Conservation (phyloP, 2,113 vertebrate species). For the Cinclus cinclus region DNA sequence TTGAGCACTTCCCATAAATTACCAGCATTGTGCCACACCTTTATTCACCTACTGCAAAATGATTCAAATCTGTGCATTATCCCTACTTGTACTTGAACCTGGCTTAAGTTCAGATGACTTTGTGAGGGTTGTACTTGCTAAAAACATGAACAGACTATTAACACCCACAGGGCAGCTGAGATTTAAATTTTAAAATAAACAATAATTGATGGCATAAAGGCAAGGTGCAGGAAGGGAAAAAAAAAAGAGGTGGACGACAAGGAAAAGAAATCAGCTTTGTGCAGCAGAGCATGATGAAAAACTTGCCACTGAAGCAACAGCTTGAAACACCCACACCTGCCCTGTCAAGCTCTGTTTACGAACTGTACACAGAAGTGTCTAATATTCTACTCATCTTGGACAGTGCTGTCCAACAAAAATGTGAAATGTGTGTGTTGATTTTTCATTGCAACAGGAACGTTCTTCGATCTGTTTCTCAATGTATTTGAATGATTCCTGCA, state of each 20-base stretch:
- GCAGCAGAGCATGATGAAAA: background rate
- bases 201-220: background rate
- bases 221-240: background rate
- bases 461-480: background rate
- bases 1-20: background rate
- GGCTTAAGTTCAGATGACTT: background rate
- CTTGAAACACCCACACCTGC: background rate
- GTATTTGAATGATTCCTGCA: background rate
- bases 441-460: background rate
- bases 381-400: fast-evolving
- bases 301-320: background rate
- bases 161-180: background rate
- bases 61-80: background rate
- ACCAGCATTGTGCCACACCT: background rate
- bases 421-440: background rate
- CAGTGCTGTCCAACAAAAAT: background rate
- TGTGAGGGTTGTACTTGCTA: background rate
- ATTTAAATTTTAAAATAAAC: background rate
- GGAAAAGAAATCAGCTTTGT: background rate
- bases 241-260: background rate
- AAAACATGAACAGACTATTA: background rate
- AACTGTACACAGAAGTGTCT: background rate
- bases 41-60: background rate
- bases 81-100: background rate
- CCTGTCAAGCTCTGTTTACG: background rate